Base-by-base conservation (phyloP, 2,888 invertebrate genomes). In the Aspidapion aeneum region DNA sequence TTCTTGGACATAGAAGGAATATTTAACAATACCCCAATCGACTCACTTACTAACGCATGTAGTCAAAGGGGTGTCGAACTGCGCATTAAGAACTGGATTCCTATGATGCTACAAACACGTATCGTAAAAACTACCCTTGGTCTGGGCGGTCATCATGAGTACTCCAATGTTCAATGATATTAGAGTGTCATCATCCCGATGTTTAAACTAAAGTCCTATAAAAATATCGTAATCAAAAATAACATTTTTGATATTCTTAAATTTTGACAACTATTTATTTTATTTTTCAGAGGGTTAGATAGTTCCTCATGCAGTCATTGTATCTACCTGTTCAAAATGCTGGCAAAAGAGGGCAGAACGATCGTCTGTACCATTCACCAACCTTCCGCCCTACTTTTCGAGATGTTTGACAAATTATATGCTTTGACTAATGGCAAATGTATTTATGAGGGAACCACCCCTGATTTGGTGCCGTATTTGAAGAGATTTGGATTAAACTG, bases 281-380 rank as follows among this genome's bases (percentile, higher is more conserved):
- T n/a, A n/a, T n/a, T n/a, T 48, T 60, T 66, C 82, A 94, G 94
- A 68, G 96, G 96, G 52, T 82, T 96, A 72, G 96, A 96, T 78
- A 94, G 94, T 69, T 87, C 91, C 22, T 91, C 95, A 0, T 93
- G 94, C 71, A 87, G 90, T 61, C 94, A 94, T 66, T 91, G 95
- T 68, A 87, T 96, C 58, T 82, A 87, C 0, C 80, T 96, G 22
- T 82, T 96, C 64, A 93, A 91, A 78, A 86, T 86, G 65, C 81
- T 96, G 59, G 94, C 96, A 0, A 84, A 87, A 57, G 94, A 93
- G 69, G 95, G 94, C 0, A 85, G 96, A 57, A 96, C 96, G 0
- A 86, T 97, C 2, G 86, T 96, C 57, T 96, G 96, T 69, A 96
- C 96, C 18, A 94, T 97, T 68, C 96, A 97, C 78, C 96, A 96